These are phyloP conservation scores for Leucoma salicis DNA, from an alignment of 2,888 invertebrate genomes.

Conservation along the genomic window DNA sequence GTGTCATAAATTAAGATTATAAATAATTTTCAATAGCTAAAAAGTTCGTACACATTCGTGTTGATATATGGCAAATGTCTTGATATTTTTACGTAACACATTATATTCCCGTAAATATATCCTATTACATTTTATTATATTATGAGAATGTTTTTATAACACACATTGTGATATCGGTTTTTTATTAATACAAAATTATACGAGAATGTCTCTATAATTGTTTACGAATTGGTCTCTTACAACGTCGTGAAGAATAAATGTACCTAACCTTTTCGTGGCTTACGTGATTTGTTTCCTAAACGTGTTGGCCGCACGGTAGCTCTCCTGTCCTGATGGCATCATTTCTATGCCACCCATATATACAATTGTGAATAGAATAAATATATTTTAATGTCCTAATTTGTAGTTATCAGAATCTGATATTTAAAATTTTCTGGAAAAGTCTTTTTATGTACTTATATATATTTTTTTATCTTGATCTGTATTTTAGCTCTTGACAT, in stretches of 20 bases:
- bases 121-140: background rate
- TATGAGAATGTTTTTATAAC: too few species aligned
- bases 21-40: slow-evolving; percentile 37
- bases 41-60: slow-evolving; percentile 4
- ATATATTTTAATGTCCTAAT: slow-evolving; percentile 11
- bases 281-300: slow-evolving; percentile 65
- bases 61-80: background rate
- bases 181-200: background rate
- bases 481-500: too few species aligned
- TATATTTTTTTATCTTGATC: too few species aligned
- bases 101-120: background rate
- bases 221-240: slow-evolving; percentile 27
- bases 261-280: slow-evolving; percentile 51
- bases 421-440: background rate
- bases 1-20: slow-evolving; percentile 69
- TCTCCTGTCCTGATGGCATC: slow-evolving; percentile 50
- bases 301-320: slow-evolving; percentile 60
- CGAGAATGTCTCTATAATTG: background rate
- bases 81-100: slow-evolving; percentile 10
- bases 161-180: too few species aligned
- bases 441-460: background rate
- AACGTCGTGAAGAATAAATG: slow-evolving; percentile 38
- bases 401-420: background rate
- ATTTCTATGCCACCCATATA: slow-evolving; percentile 63
- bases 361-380: slow-evolving; percentile 60